Evolutionary conservation across 2,113 vertebrate species (phyloP).

Genomic region (Brachirus orientalis): DNA sequence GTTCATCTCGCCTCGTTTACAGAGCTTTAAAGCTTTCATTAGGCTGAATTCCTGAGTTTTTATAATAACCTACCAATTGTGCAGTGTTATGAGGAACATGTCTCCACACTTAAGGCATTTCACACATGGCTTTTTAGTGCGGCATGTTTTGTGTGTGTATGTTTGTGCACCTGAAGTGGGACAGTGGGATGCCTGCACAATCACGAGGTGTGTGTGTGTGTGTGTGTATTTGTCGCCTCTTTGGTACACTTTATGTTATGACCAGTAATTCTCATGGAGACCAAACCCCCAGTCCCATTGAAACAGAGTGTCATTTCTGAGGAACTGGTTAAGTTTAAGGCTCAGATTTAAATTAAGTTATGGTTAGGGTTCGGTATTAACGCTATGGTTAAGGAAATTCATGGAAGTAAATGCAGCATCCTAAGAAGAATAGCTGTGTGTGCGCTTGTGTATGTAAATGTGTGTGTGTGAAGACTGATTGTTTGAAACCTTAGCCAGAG

Average conservation of each 20-base stretch:
- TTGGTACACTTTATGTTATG: too few species aligned
- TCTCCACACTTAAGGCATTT: slow-evolving; percentile 50
- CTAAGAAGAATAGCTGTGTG: not conserved
- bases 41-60: slow-evolving; percentile 66
- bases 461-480: slow-evolving; percentile 27
- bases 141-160: slow-evolving; percentile 21
- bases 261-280: too few species aligned
- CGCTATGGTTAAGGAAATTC: too few species aligned
- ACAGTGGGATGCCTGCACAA: slow-evolving; percentile 10
- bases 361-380: too few species aligned
- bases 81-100: slow-evolving; percentile 27
- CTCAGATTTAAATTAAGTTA: too few species aligned
- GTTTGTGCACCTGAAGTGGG: slow-evolving; percentile 34
- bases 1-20: slow-evolving; percentile 58
- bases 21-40: slow-evolving; percentile 71
- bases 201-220: slow-evolving; percentile 7
- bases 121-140: slow-evolving; percentile 34
- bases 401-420: too few species aligned
- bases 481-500: slow-evolving; percentile 68
- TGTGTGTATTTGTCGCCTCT: not conserved
- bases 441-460: slow-evolving; percentile 6
- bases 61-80: slow-evolving; percentile 58
- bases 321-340: too few species aligned
- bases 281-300: too few species aligned
- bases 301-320: too few species aligned